Evolutionary conservation across 2,888 invertebrate species (phyloP), one percentile per base, ranked within the genome.

Genomic region (Meandrusa payeni): DNA sequence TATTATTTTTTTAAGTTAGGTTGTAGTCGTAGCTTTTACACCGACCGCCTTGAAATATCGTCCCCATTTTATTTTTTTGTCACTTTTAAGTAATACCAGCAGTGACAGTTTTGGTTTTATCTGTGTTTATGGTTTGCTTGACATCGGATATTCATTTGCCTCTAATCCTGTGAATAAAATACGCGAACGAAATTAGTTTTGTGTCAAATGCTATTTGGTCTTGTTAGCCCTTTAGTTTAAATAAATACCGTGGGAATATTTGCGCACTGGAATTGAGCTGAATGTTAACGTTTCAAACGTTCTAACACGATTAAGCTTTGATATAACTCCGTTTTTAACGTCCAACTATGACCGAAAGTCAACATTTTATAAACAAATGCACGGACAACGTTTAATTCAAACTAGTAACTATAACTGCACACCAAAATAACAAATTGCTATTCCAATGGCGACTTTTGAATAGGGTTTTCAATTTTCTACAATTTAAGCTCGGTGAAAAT

Each of bases 401-500:
- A 52, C 44, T 48, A 50, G 50, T 54, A 51, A 48, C 51, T 47
- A 46, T 50, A 50, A 49, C 52, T 49, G 51, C 36, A 50, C 37
- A 33, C 48, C 51, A 57, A 61, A 64, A 59, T 59, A 64, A 66
- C 61, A 64, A 57, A 64, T 59, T 53, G 50, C 51, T 52, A 42
- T 41, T 32, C 52, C 54, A 56, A 64, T 64, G 61, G 56, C 53
- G 53, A 50, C 51, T 53, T 52, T 54, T 23, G 32, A 59, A 51
- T 61, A 54, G 51, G 52, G 56, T 32, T 32, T 32, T 38, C 17
- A 24, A 37, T 43, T 56, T 59, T 61, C 52, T 52, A 43, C 55
- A 61, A 68, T 63, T 67, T 68, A 62, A 56, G 53, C 60, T 57
- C 53, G 55, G 56, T 56, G 48, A 42, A 58, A 60, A 61, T 65